phyloP scores from a whole-genome alignment of 2,113 vertebrate genomes.

The Vidua chalybeata region DNA sequence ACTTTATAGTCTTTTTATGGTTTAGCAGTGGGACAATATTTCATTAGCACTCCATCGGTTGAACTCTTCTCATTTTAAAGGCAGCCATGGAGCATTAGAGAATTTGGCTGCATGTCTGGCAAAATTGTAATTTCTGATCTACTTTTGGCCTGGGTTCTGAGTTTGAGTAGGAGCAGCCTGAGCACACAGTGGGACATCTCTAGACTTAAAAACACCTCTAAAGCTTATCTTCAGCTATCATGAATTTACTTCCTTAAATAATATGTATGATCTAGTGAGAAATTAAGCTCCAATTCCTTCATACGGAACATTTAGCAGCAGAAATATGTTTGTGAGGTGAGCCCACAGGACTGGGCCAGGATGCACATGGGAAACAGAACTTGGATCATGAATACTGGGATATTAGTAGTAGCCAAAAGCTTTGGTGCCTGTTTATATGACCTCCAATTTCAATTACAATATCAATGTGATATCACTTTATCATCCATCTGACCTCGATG shows the following conservation, averaged over 20 bases:
- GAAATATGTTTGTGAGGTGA: neutral
- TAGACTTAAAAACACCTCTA: conserved; percentile 70
- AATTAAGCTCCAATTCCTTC: neutral
- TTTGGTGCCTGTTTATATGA: neutral
- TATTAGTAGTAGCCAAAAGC: neutral
- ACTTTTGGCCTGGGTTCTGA: conserved; percentile 73
- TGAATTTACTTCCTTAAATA: conserved; percentile 81
- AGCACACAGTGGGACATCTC: conserved; percentile 79
- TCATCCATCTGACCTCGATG: neutral
- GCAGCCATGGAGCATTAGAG: neutral
- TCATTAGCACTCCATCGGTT: neutral
- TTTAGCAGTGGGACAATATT: neutral
- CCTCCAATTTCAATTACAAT: neutral
- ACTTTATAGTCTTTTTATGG: neutral
- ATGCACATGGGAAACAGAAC: neutral
- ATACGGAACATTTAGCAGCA: neutral
- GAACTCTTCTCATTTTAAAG: neutral
- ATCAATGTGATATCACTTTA: neutral
- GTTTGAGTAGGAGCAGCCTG: conserved; percentile 84
- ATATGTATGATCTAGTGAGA: conserved; percentile 81
- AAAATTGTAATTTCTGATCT: neutral
- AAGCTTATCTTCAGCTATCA: conserved; percentile 82
- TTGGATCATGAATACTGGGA: neutral
- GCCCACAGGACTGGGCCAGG: neutral
- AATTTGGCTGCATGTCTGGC: neutral